Conservation (phyloP, 1,140 invertebrate genomes). For the Drosophila bipectinata region DNA sequence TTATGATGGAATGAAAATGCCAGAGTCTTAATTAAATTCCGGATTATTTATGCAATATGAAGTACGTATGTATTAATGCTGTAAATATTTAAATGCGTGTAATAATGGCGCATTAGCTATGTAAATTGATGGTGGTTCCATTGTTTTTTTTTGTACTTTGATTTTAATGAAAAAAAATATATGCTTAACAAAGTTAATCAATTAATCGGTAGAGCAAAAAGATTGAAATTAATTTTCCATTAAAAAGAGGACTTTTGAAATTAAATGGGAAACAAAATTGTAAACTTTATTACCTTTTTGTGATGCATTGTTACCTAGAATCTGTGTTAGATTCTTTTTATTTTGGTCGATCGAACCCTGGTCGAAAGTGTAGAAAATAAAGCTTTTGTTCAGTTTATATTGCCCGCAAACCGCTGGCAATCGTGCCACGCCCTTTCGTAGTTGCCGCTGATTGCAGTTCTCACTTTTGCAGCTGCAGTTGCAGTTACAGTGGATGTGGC, state of each 20-base stretch:
- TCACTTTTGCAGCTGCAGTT: constrained; percentile 36
- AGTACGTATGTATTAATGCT: constrained; percentile 63
- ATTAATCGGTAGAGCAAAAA: constrained; percentile 10
- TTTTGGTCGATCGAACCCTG: neutral
- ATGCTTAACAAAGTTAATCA: constrained; percentile 30
- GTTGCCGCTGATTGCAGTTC: constrained; percentile 64
- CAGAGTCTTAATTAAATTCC: constrained; percentile 73
- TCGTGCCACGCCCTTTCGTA: constrained; percentile 57
- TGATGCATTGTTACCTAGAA: neutral
- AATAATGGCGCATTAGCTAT: constrained; percentile 70
- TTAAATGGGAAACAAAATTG: no score
- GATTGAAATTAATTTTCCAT: constrained; percentile 27
- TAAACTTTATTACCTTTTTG: neutral
- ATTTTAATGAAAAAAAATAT: constrained; percentile 6
- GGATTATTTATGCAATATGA: constrained; percentile 77
- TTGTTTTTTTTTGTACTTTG: constrained; percentile 5
- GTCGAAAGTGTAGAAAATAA: constrained; percentile 27
- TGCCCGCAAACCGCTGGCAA: constrained; percentile 29
- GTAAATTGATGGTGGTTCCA: constrained; percentile 57
- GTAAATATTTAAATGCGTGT: constrained; percentile 63
- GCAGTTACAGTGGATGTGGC: constrained; percentile 14
- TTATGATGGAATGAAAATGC: constrained; percentile 22
- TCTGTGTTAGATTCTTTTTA: neutral
- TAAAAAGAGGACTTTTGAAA: neutral
- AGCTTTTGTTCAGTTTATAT: constrained; percentile 36